Percentiles rank a stretch among this genome's conserved stretches.
phyloP scores from a whole-genome alignment of 2,888 invertebrate species.

The Amphipoea oculea region DNA sequence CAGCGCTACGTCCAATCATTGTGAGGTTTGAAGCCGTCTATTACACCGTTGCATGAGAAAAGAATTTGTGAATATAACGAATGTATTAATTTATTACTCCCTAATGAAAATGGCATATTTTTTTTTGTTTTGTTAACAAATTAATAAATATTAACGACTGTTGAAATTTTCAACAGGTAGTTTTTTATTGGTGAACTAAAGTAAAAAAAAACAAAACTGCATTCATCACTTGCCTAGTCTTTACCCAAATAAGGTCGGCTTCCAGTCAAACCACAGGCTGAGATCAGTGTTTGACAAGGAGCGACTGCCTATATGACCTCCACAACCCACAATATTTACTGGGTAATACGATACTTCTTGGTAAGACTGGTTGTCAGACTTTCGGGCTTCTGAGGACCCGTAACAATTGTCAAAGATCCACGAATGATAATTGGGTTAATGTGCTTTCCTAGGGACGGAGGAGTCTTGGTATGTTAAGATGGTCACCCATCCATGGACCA shows the following conservation, averaged over 20 bases:
- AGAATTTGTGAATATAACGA: not conserved
- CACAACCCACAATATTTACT: not conserved
- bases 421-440: not conserved
- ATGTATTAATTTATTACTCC: too few species aligned
- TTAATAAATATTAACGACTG: not conserved
- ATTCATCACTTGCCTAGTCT: not conserved
- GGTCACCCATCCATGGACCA: not conserved
- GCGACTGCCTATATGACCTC: not conserved
- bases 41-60: conserved; percentile 58
- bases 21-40: conserved; percentile 57
- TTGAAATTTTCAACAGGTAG: not conserved
- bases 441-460: not conserved
- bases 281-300: not conserved
- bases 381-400: not conserved
- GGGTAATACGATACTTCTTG: too few species aligned
- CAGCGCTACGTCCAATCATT: conserved; percentile 74
- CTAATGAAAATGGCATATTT: too few species aligned
- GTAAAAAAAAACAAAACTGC: not conserved
- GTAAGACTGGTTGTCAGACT: too few species aligned
- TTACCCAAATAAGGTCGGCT: not conserved
- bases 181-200: not conserved
- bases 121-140: not conserved
- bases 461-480: too few species aligned
- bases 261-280: not conserved
- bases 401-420: not conserved